Evolutionary conservation across 2,888 invertebrate species (phyloP), one percentile per base, ranked within the genome.

Genomic region (Acrobasis consociella): DNA sequence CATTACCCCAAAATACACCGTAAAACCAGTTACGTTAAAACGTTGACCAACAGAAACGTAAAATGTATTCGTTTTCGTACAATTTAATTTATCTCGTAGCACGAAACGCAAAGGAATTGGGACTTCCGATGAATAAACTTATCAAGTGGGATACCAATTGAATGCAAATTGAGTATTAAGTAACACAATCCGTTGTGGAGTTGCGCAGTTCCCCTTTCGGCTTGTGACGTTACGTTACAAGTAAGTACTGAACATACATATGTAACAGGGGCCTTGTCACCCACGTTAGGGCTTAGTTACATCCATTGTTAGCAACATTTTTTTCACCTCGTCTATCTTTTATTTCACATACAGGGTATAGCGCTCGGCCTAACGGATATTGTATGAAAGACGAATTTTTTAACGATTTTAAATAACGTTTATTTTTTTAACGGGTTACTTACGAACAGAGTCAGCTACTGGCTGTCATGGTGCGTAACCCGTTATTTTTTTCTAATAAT

Each of bases 131-230:
- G 16, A 50, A 50, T 50, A 50, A 17, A 50, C 50, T 16, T 50
- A 50, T 8, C 49, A 49, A 46, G 11, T 50, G 16, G 17, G 50
- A 50, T 50, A 17, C 15, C 50, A 50, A 50, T 50, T 9, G 50
- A 50, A 50, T 50, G 50, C 17, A 50, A 50, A 50, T 50, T 50
- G 17, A n/a, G 50, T 50, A 50, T 50, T 16, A 50, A 17, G 17
- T 37, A n/a, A 56, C 39, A 56, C 62, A 65, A 65, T 63, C 53
- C 63, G 16, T 50, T 22, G 16, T 15, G 15, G 16, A 50, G 17
- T 22, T 17, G 50, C 50, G 16, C 15, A 17, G 15, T 50, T 50
- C 46, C n/a, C 46, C 46, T 13, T 11, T 46, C n/a, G 46, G 46
- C 13, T 31, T 46, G 46, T 46, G n/a, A 46, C 10, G 46, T 46